phyloP scores from a whole-genome alignment of 2,113 vertebrate species.

The Poicephalus gulielmi region DNA sequence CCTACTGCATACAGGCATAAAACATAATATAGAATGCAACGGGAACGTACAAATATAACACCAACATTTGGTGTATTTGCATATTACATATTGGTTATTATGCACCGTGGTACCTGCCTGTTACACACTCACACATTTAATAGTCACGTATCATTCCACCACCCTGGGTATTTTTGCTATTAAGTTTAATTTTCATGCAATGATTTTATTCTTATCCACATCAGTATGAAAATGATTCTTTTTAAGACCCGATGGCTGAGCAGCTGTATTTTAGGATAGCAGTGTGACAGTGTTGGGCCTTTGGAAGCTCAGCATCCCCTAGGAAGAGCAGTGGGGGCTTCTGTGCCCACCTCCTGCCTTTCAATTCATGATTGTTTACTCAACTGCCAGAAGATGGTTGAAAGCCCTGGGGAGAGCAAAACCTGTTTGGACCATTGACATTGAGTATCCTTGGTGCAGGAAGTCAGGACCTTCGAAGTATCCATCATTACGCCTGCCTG shows the following conservation, averaged over 20 bases:
- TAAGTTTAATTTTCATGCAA: neutral
- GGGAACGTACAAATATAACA: neutral
- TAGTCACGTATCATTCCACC: neutral
- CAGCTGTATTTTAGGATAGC: neutral
- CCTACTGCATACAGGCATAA: fast-evolving
- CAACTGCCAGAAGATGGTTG: slow-evolving; percentile 17
- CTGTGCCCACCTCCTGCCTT: neutral
- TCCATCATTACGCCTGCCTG: slow-evolving; percentile 84
- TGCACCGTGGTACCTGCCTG: neutral
- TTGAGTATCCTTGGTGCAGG: slow-evolving; percentile 83
- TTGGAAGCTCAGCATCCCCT: fast-evolving
- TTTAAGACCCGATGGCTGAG: neutral
- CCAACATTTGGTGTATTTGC: neutral
- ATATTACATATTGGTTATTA: too few species aligned
- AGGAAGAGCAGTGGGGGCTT: neutral
- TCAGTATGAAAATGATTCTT: neutral
- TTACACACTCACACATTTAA: neutral
- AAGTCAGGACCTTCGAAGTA: slow-evolving; percentile 80
- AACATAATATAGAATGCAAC: neutral
- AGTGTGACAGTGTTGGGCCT: neutral
- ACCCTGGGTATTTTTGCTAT: neutral
- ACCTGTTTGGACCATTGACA: slow-evolving; percentile 76
- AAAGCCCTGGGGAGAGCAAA: slow-evolving; percentile 19
- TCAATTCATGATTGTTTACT: neutral
- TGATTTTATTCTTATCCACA: neutral